Evolutionary conservation across 2,113 vertebrate genomes (phyloP).

Genomic region (Equus quagga): DNA sequence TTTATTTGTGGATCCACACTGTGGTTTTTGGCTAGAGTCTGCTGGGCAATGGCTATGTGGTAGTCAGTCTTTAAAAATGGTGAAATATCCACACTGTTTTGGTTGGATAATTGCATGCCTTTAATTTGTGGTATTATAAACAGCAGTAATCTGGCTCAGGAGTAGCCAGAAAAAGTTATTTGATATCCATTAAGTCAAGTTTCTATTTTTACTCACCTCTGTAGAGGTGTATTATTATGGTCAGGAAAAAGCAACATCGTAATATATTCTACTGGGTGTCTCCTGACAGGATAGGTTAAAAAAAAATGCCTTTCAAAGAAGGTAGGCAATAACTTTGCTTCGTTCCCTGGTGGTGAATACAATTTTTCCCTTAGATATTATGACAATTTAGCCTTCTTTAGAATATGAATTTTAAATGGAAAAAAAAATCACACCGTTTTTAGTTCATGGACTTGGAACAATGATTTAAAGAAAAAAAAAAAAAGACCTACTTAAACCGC

Average conservation of each 20-base stretch:
- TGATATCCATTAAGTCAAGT: conserved; percentile 29
- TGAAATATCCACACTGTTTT: conserved; percentile 50
- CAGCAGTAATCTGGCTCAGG: conserved; percentile 38
- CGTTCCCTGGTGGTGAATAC: background rate
- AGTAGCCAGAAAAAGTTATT: conserved; percentile 49
- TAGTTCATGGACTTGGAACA: background rate
- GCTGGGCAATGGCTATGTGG: background rate
- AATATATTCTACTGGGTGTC: background rate
- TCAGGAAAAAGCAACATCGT: background rate
- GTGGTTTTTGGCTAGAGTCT: conserved; percentile 53
- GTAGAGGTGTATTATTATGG: background rate
- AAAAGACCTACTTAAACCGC: background rate
- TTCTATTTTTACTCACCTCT: background rate
- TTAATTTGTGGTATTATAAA: conserved; percentile 70
- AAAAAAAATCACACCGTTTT: background rate
- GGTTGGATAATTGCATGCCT: conserved; percentile 56
- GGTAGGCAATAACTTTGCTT: background rate
- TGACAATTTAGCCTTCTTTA: background rate
- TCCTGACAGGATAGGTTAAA: background rate
- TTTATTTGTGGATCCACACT: conserved; percentile 44
- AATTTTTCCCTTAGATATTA: background rate
- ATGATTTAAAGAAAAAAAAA: background rate
- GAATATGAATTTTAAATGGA: background rate
- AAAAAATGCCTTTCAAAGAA: background rate
- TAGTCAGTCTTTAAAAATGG: conserved; percentile 52